A percentile compares a stretch with the other conserved stretches of the same genome.
phyloP scores from a whole-genome alignment of 2,797 vertebrate genomes.

The Sebastes goodei region DNA sequence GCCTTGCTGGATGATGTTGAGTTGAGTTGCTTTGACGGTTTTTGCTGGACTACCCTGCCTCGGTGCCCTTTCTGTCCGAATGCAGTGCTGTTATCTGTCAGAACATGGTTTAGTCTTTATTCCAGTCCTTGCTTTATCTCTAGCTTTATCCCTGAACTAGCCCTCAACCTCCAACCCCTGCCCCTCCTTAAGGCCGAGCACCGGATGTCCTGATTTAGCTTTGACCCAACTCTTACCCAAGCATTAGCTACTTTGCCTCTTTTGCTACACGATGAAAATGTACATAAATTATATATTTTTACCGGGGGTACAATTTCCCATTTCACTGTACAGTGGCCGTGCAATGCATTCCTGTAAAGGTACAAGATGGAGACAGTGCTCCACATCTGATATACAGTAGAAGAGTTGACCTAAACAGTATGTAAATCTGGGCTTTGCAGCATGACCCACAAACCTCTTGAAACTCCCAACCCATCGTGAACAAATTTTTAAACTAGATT shows the following conservation, averaged over 20 bases:
- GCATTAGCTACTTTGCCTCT: not conserved
- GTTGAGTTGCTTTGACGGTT: not conserved
- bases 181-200: too few species aligned
- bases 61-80: not conserved
- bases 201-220: not conserved
- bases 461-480: not conserved
- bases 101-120: not conserved
- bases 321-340: not conserved
- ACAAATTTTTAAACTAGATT: not conserved
- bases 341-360: not conserved
- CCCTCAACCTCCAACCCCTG: not conserved
- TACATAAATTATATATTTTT: not conserved
- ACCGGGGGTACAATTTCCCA: not conserved
- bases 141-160: not conserved
- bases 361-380: not conserved
- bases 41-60: not conserved
- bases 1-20: not conserved
- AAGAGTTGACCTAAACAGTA: not conserved
- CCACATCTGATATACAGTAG: not conserved
- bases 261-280: not conserved
- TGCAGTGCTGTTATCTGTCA: not conserved
- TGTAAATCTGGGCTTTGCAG: constrained; percentile 6
- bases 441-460: constrained; percentile 14
- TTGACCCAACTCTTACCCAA: not conserved
- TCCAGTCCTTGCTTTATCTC: not conserved